These are phyloP conservation scores for Cancer borealis DNA, from an alignment of 2,888 invertebrate genomes.

Conservation along the genomic window DNA sequence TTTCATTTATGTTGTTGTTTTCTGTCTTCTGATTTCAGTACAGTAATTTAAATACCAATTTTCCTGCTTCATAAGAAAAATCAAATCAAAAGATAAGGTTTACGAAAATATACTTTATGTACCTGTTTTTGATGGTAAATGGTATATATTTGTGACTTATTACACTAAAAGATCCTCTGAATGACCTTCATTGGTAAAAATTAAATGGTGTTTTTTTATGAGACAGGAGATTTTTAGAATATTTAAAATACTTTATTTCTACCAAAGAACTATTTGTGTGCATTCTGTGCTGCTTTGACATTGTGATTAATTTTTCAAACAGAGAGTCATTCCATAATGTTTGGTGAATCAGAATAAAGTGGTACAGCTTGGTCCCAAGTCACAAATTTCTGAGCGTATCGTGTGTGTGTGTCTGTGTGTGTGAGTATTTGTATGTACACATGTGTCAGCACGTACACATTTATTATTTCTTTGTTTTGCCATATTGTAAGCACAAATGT, in stretches of 20 bases:
- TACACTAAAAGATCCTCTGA: neutral
- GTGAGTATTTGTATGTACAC: neutral
- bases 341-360: neutral
- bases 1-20: neutral
- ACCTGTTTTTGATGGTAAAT: neutral
- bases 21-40: neutral
- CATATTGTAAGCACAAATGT: neutral
- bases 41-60: no score
- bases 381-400: neutral
- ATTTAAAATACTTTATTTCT: neutral
- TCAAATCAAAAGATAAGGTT: neutral
- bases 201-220: neutral
- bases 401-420: neutral
- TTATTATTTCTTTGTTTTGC: neutral
- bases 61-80: neutral
- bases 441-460: neutral
- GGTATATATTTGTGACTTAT: neutral
- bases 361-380: neutral
- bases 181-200: neutral
- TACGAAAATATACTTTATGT: neutral
- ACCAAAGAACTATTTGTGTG: neutral
- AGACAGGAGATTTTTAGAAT: neutral
- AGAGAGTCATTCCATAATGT: neutral
- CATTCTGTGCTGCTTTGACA: neutral
- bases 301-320: neutral